These are phyloP conservation scores for Anas platyrhynchos DNA, from an alignment of 2,113 vertebrate genomes.

Conservation along the genomic window DNA sequence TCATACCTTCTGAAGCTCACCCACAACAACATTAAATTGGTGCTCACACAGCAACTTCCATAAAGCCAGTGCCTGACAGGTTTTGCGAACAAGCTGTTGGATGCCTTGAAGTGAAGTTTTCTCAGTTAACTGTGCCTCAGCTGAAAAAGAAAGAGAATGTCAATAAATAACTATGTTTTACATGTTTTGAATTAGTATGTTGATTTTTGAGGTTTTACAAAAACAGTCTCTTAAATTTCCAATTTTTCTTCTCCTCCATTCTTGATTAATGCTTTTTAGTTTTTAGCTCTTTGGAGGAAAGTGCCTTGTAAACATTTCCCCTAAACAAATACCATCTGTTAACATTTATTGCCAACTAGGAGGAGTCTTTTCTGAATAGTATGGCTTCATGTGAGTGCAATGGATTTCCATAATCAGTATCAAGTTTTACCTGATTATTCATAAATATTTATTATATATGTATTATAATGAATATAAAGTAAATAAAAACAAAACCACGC, in stretches of 20 bases:
- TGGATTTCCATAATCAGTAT: not conserved
- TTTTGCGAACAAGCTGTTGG: slow-evolving; percentile 91
- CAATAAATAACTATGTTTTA: not conserved
- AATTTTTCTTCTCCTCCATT: rapidly evolving
- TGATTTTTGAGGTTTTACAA: not conserved
- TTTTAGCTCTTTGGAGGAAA: not conserved
- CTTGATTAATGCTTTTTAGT: not conserved
- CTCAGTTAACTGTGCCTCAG: slow-evolving; percentile 93
- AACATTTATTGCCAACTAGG: not conserved
- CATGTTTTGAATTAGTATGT: not conserved
- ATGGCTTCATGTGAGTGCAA: not conserved
- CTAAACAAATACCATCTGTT: not conserved
- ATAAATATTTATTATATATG: not conserved
- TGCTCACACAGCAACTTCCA: slow-evolving; percentile 98
- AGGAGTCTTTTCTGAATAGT: not conserved
- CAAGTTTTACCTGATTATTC: not conserved
- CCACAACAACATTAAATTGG: slow-evolving; percentile 91
- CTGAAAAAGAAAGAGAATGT: slow-evolving; percentile 64
- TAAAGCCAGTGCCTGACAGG: slow-evolving; percentile 92
- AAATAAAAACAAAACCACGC: not conserved
- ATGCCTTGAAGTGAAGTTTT: slow-evolving; percentile 93
- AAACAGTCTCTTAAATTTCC: not conserved
- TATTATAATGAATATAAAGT: not conserved
- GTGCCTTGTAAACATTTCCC: not conserved
- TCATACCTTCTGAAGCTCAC: slow-evolving; percentile 92